phyloP scores from a whole-genome alignment of 2,888 invertebrate species.

The Chydorus sphaericus region DNA sequence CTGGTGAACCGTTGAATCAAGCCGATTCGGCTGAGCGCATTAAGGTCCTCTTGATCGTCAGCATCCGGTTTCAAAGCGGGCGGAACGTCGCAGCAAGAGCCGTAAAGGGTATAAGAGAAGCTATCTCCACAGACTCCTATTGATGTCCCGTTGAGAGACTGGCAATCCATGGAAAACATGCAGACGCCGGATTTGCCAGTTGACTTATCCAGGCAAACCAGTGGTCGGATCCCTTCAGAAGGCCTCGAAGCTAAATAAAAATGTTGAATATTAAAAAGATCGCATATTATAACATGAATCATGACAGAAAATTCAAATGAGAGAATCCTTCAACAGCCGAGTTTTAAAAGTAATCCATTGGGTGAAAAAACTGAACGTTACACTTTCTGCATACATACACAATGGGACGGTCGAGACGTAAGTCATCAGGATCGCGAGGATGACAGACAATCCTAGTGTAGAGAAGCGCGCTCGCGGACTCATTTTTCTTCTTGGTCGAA shows the following conservation, averaged over 20 bases:
- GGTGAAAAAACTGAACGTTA: too few species aligned
- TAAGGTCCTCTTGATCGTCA: too few species aligned
- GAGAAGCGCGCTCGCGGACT: not conserved
- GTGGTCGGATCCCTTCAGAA: slow-evolving; percentile 23
- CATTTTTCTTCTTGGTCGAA: too few species aligned
- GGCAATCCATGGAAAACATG: slow-evolving; percentile 26
- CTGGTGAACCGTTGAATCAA: too few species aligned
- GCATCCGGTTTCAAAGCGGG: too few species aligned
- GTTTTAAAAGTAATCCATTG: too few species aligned
- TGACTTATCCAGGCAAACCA: slow-evolving; percentile 20
- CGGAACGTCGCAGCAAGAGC: slow-evolving; percentile 11
- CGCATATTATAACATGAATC: too few species aligned
- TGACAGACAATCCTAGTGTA: not conserved
- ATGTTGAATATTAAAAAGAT: too few species aligned
- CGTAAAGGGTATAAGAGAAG: slow-evolving; percentile 9
- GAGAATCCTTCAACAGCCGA: too few species aligned
- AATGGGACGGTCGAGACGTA: not conserved
- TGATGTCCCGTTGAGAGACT: slow-evolving; percentile 5
- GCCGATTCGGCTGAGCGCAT: too few species aligned
- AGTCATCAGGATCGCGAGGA: not conserved
- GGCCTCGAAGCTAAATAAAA: too few species aligned
- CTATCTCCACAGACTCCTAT: slow-evolving; percentile 11
- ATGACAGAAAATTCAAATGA: not conserved
- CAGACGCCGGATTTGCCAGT: slow-evolving; percentile 23
- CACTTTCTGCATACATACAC: too few species aligned